Evolutionary conservation across 2,888 invertebrate genomes (phyloP), one percentile per base, ranked within the genome.

Genomic region (Drosophila longiperda): DNA sequence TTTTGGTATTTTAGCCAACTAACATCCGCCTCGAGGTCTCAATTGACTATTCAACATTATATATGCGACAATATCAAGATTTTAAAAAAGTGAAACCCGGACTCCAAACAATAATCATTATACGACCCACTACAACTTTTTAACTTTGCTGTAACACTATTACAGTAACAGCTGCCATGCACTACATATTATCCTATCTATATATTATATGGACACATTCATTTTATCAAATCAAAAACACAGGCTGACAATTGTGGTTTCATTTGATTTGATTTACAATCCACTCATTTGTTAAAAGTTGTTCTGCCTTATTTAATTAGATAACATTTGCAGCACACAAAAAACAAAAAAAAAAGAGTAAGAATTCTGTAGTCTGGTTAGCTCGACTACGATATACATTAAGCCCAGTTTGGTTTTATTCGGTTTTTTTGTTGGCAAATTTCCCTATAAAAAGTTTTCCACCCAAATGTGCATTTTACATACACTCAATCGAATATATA

Each of bases 61-160:
- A 62, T 59, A 65, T 69, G 76, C 23, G 64, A 32, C 49, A 38
- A 53, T 33, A 49, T 52, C 20, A 58, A 53, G 52, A 55, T 33
- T 33, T 23, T 26, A 2, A 26, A 63, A 71, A 77, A 77, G 75
- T 66, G 77, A 75, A 75, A 77, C 77, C 72, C 78, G 75, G 75
- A 75, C 72, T 75, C 71, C 54, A 45, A 33, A 17, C 38, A 34
- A 52, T 45, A 20, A 26, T 40, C 32, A 61, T 48, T 57, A 17
- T 50, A n/a, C 78, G 74, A 73, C 78, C 78, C 62, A 68, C 69
- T 68, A 49, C 59, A 73, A 29, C 29, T 29, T 29, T 29, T 38
- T 23, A 32, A 20, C 29, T 32, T 12, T 7, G 15, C 32, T 20
- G 23, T 26, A 11, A 7, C 17, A 55, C 54, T n/a, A 26, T 26